These are phyloP conservation scores for Entomyzon cyanotis DNA, from an alignment of 2,113 vertebrate species.

Conservation along the genomic window DNA sequence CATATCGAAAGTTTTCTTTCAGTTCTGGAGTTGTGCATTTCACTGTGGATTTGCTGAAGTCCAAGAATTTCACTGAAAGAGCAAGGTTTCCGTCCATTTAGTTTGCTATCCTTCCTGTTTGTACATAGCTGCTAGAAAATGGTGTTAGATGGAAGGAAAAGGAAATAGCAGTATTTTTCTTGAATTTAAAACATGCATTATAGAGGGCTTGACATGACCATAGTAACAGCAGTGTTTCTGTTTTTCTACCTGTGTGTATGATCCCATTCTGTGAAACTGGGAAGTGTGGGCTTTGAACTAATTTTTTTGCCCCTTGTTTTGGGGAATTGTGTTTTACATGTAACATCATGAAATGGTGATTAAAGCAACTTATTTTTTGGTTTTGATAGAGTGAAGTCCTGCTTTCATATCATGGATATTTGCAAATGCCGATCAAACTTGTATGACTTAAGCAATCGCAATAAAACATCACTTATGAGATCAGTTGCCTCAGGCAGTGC, in stretches of 20 bases:
- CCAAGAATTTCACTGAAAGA: neutral
- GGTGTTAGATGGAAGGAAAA: neutral
- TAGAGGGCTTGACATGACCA: neutral
- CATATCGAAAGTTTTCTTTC: neutral
- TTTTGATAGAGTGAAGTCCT: slow-evolving; percentile 89
- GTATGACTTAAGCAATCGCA: slow-evolving; percentile 85
- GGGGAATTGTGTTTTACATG: neutral
- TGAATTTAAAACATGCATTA: neutral
- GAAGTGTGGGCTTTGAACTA: neutral
- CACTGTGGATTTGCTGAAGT: neutral
- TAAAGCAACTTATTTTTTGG: slow-evolving; percentile 2
- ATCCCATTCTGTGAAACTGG: neutral
- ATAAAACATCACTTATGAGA: slow-evolving; percentile 88
- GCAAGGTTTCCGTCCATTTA: neutral
- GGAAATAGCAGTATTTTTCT: neutral
- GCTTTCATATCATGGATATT: slow-evolving; percentile 98
- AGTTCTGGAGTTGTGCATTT: neutral
- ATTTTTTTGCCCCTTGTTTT: neutral
- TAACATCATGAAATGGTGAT: neutral
- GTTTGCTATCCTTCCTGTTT: neutral
- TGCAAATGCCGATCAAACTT: slow-evolving; percentile 86
- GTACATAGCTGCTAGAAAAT: neutral
- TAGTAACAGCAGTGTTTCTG: neutral
- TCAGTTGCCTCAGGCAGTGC: slow-evolving; percentile 80
- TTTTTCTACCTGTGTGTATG: neutral